phyloP scores from a whole-genome alignment of 1,140 invertebrate genomes.

The silkworm (Bombyx mori) region ASM3026992v2 NC_085131.1:14406001-14406500 shows the following conservation, averaged over 20 bases:
- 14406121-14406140: conserved; percentile 36
- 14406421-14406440: conserved; percentile 15
- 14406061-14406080: conserved; percentile 22
- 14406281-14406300: conserved; percentile 57
- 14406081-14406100: conserved; percentile 33
- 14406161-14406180: conserved; percentile 53
- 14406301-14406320: conserved; percentile 58
- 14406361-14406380: conserved; percentile 57
- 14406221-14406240: conserved; percentile 62
- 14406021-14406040: conserved; percentile 24
- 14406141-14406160: conserved; percentile 59
- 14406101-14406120: conserved; percentile 29
- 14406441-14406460: conserved; percentile 15
- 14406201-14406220: conserved; percentile 47
- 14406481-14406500: conserved; percentile 60
- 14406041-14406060: conserved; percentile 16
- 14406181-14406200: conserved; percentile 51
- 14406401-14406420: conserved; percentile 41
- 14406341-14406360: conserved; percentile 55
- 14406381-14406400: conserved; percentile 57
- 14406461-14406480: conserved; percentile 38
- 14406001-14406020: conserved; percentile 23
- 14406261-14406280: conserved; percentile 44
- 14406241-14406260: conserved; percentile 66
- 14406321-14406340: conserved; percentile 11